Evolutionary conservation across 1,140 invertebrate species (phyloP).

Genomic region (Drosophila kanapiae): DNA sequence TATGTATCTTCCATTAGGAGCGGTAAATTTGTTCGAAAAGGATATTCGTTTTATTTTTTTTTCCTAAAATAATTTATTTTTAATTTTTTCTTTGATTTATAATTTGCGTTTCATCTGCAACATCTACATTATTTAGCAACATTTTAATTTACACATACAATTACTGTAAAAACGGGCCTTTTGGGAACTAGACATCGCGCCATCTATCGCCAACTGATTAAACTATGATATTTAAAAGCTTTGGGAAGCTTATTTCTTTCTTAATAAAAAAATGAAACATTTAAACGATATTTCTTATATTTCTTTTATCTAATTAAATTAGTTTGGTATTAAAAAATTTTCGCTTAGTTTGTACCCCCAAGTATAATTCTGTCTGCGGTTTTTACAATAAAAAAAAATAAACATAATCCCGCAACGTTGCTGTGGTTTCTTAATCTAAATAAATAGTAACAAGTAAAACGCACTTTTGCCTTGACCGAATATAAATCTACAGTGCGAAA

Average conservation of each 20-base stretch:
- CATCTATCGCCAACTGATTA: neutral
- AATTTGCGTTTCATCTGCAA: too few species aligned
- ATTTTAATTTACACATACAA: neutral
- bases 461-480: neutral
- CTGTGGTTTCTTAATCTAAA: neutral
- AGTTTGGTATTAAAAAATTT: too few species aligned
- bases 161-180: neutral
- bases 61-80: too few species aligned
- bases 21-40: too few species aligned
- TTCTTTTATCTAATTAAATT: too few species aligned
- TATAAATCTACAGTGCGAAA: too few species aligned
- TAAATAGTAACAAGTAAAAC: neutral
- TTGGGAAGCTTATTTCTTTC: conserved; percentile 1
- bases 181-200: neutral
- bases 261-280: neutral
- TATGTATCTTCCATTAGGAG: too few species aligned
- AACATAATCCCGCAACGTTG: neutral
- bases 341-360: too few species aligned
- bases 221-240: neutral
- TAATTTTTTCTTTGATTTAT: too few species aligned
- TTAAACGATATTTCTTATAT: neutral
- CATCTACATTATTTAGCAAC: too few species aligned
- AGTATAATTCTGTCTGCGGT: neutral
- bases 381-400: neutral
- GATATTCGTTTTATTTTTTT: too few species aligned